Conservation (phyloP, 2,888 invertebrate species). For the Acanthosepion lycidas region DNA sequence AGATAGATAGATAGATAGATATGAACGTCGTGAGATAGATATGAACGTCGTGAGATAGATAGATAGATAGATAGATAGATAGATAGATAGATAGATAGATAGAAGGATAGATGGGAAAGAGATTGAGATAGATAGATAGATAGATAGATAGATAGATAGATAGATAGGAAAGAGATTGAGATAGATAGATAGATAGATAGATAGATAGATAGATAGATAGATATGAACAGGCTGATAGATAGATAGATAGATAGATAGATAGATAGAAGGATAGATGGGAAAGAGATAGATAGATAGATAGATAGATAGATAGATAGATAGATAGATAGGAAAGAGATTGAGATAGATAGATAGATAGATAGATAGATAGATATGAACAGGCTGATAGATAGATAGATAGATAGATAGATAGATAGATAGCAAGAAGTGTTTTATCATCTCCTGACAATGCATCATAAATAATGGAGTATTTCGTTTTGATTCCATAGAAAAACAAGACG, state of each 20-base stretch:
- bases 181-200: background rate
- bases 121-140: background rate
- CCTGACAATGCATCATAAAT: no score
- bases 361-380: no score
- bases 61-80: background rate
- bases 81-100: background rate
- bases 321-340: no score
- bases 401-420: background rate
- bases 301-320: background rate
- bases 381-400: background rate
- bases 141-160: background rate
- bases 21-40: no score
- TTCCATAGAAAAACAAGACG: no score
- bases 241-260: background rate
- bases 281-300: background rate
- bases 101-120: no score
- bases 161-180: no score
- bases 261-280: background rate
- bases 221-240: no score
- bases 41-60: no score
- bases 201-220: background rate
- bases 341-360: background rate
- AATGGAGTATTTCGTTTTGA: no score
- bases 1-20: background rate
- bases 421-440: no score